Base-by-base conservation (phyloP, 2,113 vertebrate species). In the Labeo rohita region DNA sequence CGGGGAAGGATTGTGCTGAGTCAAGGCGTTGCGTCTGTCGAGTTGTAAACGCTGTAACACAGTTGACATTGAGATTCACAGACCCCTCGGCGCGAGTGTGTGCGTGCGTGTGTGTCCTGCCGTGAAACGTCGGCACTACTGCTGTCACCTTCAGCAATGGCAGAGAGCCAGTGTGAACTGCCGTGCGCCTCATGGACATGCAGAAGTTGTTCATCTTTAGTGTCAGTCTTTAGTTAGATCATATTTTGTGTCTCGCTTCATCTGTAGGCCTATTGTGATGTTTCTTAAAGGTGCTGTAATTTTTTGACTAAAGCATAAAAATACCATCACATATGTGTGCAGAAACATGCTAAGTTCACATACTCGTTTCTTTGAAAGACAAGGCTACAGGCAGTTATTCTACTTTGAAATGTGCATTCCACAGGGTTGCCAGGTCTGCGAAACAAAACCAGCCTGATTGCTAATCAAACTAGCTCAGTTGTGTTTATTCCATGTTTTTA, bases 1-100 rank as follows among this genome's bases (percentile, higher is more conserved):
- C 91, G 92, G 94, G 90, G 91, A 95, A 93, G 90, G 93, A 96
- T 97, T 97, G 92, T 98, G 97, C 97, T 98, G 97, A 98, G 96
- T 98, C 96, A 98, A 97, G 56, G 56, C 1, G 21, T 61, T n/a
- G 56, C 21, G 21, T 92, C 94, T 82, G 77, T 83, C 49, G 95
- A 96, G 95, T 95, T 96, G 93, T 91, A 91, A 96, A 92, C 92
- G 93, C 91, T 94, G 93, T 89, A 93, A 91, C 91, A 92, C 92
- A 89, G 90, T 88, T 93, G 93, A 95, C 93, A 94, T 93, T 93
- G 92, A 94, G 88, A 93, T 93, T 93, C 89, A 88, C 74, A 90
- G 89, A 91, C 92, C 88, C 89, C 85, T 80, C 34, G 23, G 52
- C 47, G 45, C 66, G 34, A 43, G 79, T 39, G 43, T 76, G 50